phyloP scores from a whole-genome alignment of 2,797 vertebrate species.

The Coendou prehensilis region DNA sequence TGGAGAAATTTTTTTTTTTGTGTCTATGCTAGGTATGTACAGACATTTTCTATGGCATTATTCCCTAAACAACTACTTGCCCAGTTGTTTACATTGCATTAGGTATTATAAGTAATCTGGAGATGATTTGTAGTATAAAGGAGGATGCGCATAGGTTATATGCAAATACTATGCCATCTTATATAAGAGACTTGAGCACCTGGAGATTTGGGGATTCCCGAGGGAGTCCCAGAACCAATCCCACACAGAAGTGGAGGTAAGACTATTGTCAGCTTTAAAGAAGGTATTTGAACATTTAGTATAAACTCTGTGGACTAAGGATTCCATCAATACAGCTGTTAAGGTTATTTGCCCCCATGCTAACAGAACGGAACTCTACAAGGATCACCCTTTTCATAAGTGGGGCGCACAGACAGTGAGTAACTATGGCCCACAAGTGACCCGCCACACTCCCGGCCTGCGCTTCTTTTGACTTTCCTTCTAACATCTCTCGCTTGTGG shows the following conservation, averaged over 20 bases:
- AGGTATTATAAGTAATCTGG: not conserved
- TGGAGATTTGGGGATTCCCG: not conserved
- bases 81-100: not conserved
- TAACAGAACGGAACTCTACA: not conserved
- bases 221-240: not conserved
- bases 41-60: not conserved
- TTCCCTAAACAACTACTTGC: not conserved
- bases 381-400: not conserved
- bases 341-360: not conserved
- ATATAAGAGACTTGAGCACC: not conserved
- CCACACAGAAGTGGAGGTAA: not conserved
- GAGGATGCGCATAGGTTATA: not conserved
- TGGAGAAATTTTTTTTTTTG: not conserved
- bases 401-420: not conserved
- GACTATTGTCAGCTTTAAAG: not conserved
- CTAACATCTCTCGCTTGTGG: not conserved
- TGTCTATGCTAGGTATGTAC: not conserved
- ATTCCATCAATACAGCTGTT: not conserved
- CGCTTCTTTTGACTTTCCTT: not conserved
- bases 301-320: not conserved
- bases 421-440: not conserved
- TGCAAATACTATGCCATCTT: not conserved
- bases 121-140: not conserved
- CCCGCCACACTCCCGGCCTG: rapidly evolving
- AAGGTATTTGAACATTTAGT: not conserved